Evolutionary conservation across 2,113 vertebrate genomes (phyloP), one percentile per base, ranked within the genome.

Genomic region (Catagonus wagneri): DNA sequence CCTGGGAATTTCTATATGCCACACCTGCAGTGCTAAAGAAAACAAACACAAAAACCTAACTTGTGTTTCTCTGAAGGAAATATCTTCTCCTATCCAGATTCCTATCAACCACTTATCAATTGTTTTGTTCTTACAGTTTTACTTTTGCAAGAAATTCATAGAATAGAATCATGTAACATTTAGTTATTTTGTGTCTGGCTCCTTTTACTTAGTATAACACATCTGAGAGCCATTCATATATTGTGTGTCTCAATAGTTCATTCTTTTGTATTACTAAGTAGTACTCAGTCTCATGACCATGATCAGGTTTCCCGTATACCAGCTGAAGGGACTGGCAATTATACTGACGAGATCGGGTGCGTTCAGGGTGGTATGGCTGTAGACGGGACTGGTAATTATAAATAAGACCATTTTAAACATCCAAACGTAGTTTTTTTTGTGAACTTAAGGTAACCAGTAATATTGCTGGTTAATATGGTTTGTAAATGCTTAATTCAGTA

Each of bases 241-340:
- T 65, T 32, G 0, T 16, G 7, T 52, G 1, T 3, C 6, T 87
- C 34, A 23, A 19, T 22, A 83, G 17, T 2, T 79, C 4, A 27
- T 56, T 65, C 5, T 61, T 83, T 61, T 23, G 10, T 65, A 29
- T 75, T 66, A 23, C 1, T 89, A 23, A 50, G 2, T 58, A n/a
- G 3, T 83, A 56, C 68, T 83, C 50, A n/a, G n/a, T 19, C 66
- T 2, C 36, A 22, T 56, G 32, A 63, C 65, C 17, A 52, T 9
- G 1, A 0, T 60, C 1, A 65, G 2, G 0, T 36, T 89, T 68
- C 16, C 20, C 20, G 71, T 27, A 22, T 20, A 39, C 0, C 3
- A n/a, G 10, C 19, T 44, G 19, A 50, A 95, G 34, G 29, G 7
- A 50, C 27, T 56, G 2, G 4, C 0, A 39, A 36, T 80, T 13